These are phyloP conservation scores for Miopithecus talapoin DNA, from an alignment of 2,797 vertebrate genomes.

Conservation along the genomic window DNA sequence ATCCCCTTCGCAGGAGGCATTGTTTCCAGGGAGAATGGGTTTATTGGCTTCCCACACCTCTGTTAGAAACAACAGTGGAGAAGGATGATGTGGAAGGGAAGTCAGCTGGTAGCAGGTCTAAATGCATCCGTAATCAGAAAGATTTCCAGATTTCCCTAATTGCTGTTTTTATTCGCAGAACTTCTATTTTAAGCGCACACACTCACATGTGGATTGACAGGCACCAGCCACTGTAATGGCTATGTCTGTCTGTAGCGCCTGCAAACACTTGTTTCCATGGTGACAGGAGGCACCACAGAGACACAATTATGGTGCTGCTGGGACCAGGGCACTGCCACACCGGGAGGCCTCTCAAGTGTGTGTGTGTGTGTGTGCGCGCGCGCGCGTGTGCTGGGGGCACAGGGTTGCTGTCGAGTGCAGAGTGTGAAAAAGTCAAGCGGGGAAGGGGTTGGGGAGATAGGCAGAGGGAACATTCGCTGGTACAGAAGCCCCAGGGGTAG, in stretches of 20 bases:
- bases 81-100: background rate
- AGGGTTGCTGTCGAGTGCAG: background rate
- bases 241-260: conserved; percentile 48
- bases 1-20: background rate
- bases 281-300: conserved; percentile 47
- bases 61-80: fast-evolving
- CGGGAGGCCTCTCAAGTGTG: background rate
- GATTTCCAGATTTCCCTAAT: conserved; percentile 55
- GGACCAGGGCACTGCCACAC: background rate
- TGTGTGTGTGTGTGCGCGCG: background rate
- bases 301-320: background rate
- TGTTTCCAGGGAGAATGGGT: background rate
- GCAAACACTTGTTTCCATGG: conserved; percentile 57
- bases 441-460: background rate
- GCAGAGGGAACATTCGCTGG: fast-evolving
- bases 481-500: background rate
- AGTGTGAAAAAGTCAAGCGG: background rate
- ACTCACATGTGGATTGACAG: conserved; percentile 12
- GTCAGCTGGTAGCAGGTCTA: background rate
- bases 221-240: background rate
- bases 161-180: conserved; percentile 64
- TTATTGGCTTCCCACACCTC: background rate
- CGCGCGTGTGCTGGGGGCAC: background rate
- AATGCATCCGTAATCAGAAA: background rate
- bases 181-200: conserved; percentile 66